Percentiles rank a stretch among this genome's conserved stretches.
phyloP scores from a whole-genome alignment of 2,113 vertebrate species.

The Syngnathus floridae region DNA sequence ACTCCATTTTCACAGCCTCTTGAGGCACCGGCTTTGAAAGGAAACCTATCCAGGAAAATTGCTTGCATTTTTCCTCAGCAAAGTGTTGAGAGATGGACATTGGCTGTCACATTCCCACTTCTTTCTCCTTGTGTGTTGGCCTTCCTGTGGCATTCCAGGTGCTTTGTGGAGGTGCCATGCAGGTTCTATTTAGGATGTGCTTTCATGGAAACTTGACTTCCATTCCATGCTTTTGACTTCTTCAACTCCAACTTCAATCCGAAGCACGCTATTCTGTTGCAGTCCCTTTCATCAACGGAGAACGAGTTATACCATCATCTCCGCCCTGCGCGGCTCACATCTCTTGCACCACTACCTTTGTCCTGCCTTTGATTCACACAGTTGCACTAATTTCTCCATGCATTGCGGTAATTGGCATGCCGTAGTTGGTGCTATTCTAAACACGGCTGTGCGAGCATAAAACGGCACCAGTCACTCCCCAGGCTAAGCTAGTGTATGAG shows the following conservation, averaged over 20 bases:
- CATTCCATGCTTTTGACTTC: constrained; percentile 25
- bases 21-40: constrained; percentile 58
- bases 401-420: constrained; percentile 65
- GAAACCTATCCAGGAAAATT: constrained; percentile 64
- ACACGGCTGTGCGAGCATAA: constrained; percentile 63
- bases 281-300: constrained; percentile 15
- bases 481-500: constrained; percentile 52
- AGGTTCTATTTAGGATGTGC: constrained; percentile 31
- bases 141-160: constrained; percentile 38
- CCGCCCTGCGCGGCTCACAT: neutral
- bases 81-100: constrained; percentile 60
- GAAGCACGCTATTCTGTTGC: constrained; percentile 2
- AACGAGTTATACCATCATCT: neutral
- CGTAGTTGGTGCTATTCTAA: constrained; percentile 60
- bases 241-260: constrained; percentile 23
- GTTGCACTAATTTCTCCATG: constrained; percentile 50
- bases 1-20: constrained; percentile 61
- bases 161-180: constrained; percentile 41
- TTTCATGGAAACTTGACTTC: constrained; percentile 36
- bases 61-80: constrained; percentile 54
- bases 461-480: constrained; percentile 56
- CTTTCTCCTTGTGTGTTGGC: constrained; percentile 14
- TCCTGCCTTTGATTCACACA: constrained; percentile 32
- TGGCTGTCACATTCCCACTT: constrained; percentile 37
- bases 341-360: constrained; percentile 11